Evolutionary conservation across 2,888 invertebrate genomes (phyloP).

Genomic region (Leuctra nigra): DNA sequence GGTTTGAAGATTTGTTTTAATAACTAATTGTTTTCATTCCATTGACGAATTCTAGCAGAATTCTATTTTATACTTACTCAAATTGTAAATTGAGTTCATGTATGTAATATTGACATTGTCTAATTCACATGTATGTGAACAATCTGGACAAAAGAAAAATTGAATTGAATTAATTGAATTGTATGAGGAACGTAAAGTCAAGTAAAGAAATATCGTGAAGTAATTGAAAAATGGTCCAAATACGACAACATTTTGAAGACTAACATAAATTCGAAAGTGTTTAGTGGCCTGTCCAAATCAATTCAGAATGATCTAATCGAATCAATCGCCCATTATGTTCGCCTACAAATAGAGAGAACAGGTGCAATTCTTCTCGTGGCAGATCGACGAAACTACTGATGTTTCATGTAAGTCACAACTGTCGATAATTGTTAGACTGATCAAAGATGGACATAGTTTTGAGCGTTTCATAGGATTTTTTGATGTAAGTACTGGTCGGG

Average conservation of each 20-base stretch:
- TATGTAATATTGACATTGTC: too few species aligned
- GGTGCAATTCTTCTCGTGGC: background rate
- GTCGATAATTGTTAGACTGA: background rate
- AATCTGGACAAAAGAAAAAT: too few species aligned
- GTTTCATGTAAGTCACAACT: background rate
- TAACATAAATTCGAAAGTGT: background rate
- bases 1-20: too few species aligned
- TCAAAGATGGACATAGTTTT: background rate
- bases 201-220: too few species aligned
- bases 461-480: slow-evolving; percentile 18
- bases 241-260: slow-evolving; percentile 1
- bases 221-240: background rate
- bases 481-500: slow-evolving; percentile 10
- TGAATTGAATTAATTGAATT: too few species aligned
- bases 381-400: slow-evolving; percentile 15
- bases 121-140: too few species aligned
- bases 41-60: too few species aligned
- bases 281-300: background rate
- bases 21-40: too few species aligned
- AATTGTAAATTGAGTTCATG: too few species aligned
- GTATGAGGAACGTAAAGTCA: too few species aligned
- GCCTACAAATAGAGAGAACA: background rate
- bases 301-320: slow-evolving; percentile 7
- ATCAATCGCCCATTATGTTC: background rate
- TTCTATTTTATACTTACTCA: too few species aligned